A percentile compares a stretch with the other conserved stretches of the same genome.
Conservation (phyloP, 2,797 vertebrate genomes). For the Pteronotus mesoamericanus region DNA sequence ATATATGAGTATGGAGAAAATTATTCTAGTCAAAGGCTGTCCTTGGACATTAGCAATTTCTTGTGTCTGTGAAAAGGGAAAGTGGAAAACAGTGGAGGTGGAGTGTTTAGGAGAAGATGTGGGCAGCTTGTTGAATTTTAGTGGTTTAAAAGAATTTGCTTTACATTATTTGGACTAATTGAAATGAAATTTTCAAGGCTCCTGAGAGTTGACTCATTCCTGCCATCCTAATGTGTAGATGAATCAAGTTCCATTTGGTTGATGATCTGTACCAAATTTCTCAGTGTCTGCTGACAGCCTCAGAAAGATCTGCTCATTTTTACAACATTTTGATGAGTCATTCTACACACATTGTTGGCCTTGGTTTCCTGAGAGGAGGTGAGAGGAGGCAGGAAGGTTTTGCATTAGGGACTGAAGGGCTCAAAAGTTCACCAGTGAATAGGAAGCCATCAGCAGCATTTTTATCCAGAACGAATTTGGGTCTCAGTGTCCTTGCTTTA, state of each 20-base stretch:
- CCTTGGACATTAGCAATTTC: neutral
- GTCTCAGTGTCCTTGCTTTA: neutral
- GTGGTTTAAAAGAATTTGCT: constrained; percentile 59
- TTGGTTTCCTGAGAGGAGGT: neutral
- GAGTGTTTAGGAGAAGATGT: constrained; percentile 41
- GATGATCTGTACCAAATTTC: constrained; percentile 41
- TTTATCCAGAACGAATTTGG: neutral
- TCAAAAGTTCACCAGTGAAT: neutral
- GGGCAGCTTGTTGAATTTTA: constrained; percentile 53
- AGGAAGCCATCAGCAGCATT: neutral
- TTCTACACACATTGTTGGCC: neutral
- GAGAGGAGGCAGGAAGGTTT: neutral
- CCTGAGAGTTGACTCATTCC: constrained; percentile 54
- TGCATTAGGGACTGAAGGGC: neutral
- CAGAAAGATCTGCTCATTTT: constrained; percentile 47
- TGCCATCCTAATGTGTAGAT: neutral
- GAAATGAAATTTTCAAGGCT: constrained; percentile 39
- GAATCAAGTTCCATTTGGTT: constrained; percentile 43
- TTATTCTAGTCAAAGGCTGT: neutral
- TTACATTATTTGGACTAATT: constrained; percentile 64
- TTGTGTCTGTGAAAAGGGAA: neutral
- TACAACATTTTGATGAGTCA: constrained; percentile 47
- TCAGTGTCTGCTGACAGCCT: constrained; percentile 54
- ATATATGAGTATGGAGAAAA: neutral
- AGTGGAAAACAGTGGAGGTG: neutral